A percentile compares a stretch with the other conserved stretches of the same genome.
Conservation (phyloP, 2,888 invertebrate species). For the Ptilodon capucinus region DNA sequence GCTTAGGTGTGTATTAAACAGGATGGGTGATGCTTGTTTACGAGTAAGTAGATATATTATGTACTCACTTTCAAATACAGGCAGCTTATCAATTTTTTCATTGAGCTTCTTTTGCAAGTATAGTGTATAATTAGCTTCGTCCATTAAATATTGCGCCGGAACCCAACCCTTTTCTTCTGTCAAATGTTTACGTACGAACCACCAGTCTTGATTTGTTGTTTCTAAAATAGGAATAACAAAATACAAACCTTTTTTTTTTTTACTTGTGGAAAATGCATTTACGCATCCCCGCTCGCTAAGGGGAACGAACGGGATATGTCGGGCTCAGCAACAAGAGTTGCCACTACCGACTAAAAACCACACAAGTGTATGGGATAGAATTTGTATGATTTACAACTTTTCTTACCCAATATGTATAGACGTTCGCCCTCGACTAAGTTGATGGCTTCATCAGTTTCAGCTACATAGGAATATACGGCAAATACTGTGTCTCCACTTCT, state of each 20-base stretch:
- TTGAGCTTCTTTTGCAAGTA: slow-evolving; percentile 94
- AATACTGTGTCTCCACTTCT: slow-evolving; percentile 90
- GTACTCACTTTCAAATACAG: slow-evolving; percentile 94
- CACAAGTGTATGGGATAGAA: too few species aligned
- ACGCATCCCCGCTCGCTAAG: too few species aligned
- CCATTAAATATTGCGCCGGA: slow-evolving; percentile 94
- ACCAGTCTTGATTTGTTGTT: slow-evolving; percentile 94
- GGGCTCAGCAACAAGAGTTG: too few species aligned
- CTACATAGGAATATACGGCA: slow-evolving; percentile 92
- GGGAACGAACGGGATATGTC: too few species aligned
- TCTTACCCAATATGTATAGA: slow-evolving; percentile 89
- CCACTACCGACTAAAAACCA: too few species aligned
- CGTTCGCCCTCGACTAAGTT: slow-evolving; percentile 95
- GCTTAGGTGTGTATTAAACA: too few species aligned
- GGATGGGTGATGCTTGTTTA: too few species aligned
- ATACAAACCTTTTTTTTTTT: too few species aligned
- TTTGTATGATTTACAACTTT: slow-evolving; percentile 1
- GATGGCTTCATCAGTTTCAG: slow-evolving; percentile 93
- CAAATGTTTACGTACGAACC: slow-evolving; percentile 94
- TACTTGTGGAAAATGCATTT: too few species aligned
- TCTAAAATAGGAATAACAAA: slow-evolving; percentile 73
- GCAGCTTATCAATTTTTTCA: slow-evolving; percentile 95
- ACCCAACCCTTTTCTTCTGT: slow-evolving; percentile 97
- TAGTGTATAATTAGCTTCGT: slow-evolving; percentile 89
- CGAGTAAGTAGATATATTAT: too few species aligned